Conservation (phyloP, 1,140 invertebrate genomes). For the Pseudoatta argentina region DNA sequence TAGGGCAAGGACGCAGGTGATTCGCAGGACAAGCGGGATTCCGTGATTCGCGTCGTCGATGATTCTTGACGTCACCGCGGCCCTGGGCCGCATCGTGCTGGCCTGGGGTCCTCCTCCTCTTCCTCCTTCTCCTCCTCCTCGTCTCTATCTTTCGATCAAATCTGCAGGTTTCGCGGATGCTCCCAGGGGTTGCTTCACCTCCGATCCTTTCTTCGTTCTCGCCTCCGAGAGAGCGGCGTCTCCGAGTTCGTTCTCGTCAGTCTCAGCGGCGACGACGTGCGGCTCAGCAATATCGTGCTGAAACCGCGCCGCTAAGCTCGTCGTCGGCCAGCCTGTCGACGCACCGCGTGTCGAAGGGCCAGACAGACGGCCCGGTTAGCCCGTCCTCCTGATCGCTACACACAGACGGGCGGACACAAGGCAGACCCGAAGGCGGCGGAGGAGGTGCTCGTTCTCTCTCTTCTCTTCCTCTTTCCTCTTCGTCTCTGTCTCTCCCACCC, state of each 20-base stretch:
- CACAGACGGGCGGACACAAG: conserved; percentile 63
- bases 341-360: conserved; percentile 73
- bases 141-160: neutral
- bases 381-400: conserved; percentile 71
- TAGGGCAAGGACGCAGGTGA: conserved; percentile 72
- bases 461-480: conserved; percentile 17
- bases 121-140: conserved; percentile 40
- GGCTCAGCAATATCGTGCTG: conserved; percentile 44
- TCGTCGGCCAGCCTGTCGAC: conserved; percentile 70
- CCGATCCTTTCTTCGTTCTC: conserved; percentile 5
- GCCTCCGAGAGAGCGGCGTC: conserved; percentile 19
- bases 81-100: conserved; percentile 75
- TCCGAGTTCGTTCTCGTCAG: conserved; percentile 6
- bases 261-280: conserved; percentile 55
- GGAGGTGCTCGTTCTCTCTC: conserved; percentile 61
- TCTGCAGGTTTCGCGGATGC: neutral
- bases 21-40: conserved; percentile 63
- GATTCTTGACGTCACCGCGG: conserved; percentile 63
- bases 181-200: conserved; percentile 16
- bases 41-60: conserved; percentile 50
- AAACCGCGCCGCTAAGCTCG: conserved; percentile 22
- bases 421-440: conserved; percentile 67
- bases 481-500: conserved; percentile 27
- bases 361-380: conserved; percentile 73
- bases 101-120: conserved; percentile 41